A percentile compares a stretch with the other conserved stretches of the same genome.
phyloP scores from a whole-genome alignment of 1,140 invertebrate genomes.

The Hyles euphorbiae region DNA sequence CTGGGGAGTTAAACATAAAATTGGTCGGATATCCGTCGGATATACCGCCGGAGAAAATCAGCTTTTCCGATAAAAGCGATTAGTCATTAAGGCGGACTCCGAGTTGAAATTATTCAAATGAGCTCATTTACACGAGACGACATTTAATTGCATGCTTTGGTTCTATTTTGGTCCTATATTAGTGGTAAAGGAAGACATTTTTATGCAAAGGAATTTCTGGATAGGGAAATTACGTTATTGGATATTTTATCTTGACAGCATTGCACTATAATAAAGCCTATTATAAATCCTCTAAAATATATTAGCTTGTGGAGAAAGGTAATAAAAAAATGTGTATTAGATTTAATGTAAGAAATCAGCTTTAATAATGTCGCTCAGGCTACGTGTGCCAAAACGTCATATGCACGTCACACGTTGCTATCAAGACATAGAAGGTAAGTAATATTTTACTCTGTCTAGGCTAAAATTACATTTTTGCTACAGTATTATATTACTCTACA shows the following conservation, averaged over 20 bases:
- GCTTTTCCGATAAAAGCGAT: neutral
- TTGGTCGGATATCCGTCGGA: neutral
- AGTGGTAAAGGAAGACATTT: neutral
- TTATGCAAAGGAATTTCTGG: no score
- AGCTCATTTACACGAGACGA: slow-evolving; percentile 2
- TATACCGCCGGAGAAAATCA: neutral
- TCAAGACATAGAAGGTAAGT: neutral
- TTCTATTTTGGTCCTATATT: neutral
- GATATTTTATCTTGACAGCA: neutral
- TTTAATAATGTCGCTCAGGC: no score
- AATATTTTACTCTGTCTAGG: neutral
- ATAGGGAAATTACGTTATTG: no score
- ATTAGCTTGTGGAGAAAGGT: no score
- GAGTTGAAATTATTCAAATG: slow-evolving; percentile 12
- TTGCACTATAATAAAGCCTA: neutral
- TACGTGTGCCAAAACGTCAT: no score
- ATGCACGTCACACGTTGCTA: no score
- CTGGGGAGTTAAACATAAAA: neutral
- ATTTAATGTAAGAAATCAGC: no score
- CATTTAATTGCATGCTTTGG: neutral
- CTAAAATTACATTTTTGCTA: no score
- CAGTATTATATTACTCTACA: no score
- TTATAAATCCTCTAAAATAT: no score
- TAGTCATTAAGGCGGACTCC: neutral
- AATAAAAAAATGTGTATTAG: no score